Conservation (phyloP, 2,888 invertebrate genomes). For the Heliconius cydno region DNA sequence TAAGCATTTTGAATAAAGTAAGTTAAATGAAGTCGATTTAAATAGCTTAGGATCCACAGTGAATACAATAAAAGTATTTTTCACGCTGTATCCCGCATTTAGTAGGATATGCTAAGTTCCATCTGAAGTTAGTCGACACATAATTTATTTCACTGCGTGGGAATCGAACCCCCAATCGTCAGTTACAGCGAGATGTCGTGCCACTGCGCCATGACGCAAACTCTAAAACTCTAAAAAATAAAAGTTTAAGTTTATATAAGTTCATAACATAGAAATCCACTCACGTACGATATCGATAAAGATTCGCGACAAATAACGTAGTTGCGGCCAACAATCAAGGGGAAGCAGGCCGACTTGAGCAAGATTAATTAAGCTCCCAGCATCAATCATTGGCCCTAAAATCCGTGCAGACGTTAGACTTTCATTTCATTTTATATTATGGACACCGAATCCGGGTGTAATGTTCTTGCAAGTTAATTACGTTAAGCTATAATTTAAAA, state of each 20-base stretch:
- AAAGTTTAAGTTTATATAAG: neutral
- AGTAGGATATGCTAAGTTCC: too few species aligned
- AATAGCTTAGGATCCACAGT: neutral
- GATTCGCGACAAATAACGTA: conserved; percentile 44
- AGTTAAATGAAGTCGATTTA: neutral
- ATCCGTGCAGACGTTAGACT: conserved; percentile 57
- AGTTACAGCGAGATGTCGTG: too few species aligned
- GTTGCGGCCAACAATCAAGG: conserved; percentile 63
- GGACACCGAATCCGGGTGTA: conserved; percentile 12
- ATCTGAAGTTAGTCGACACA: too few species aligned
- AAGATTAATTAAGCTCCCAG: conserved; percentile 77
- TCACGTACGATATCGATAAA: conserved; percentile 19
- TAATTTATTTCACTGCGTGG: too few species aligned
- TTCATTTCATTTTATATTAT: conserved; percentile 49
- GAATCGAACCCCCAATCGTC: too few species aligned
- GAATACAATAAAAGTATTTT: neutral
- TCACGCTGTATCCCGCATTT: neutral
- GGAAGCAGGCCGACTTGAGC: conserved; percentile 62
- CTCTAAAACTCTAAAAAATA: neutral
- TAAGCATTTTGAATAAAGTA: conserved; percentile 34
- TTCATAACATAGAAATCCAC: neutral
- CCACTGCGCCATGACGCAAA: too few species aligned
- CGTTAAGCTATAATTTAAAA: neutral
- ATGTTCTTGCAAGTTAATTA: conserved; percentile 19
- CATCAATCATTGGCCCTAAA: conserved; percentile 75